Conservation (phyloP, 1,140 invertebrate species). For the Drosophila grimshawi region DNA sequence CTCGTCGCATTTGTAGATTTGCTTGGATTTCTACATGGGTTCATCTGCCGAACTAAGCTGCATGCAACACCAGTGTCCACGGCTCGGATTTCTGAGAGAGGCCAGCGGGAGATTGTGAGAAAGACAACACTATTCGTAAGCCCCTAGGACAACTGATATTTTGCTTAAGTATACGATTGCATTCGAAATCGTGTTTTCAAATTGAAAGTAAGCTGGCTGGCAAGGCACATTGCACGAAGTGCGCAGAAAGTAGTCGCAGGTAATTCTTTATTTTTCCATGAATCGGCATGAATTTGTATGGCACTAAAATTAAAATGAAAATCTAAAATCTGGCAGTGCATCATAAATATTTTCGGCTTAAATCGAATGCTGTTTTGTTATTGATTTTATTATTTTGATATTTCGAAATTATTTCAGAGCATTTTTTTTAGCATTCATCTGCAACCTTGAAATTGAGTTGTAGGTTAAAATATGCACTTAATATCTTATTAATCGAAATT, state of each 20-base stretch:
- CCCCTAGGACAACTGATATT: conserved; percentile 56
- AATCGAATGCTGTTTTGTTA: too few species aligned
- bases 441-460: too few species aligned
- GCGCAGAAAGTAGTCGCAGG: not conserved
- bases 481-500: too few species aligned
- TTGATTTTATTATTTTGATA: too few species aligned
- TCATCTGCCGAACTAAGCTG: conserved; percentile 28
- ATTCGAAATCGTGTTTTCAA: conserved; percentile 39
- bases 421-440: too few species aligned
- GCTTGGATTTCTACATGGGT: not conserved
- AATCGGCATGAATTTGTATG: too few species aligned
- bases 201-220: conserved; percentile 43
- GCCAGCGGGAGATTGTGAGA: not conserved
- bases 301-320: too few species aligned
- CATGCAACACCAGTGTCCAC: conserved; percentile 18
- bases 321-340: too few species aligned
- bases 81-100: conserved; percentile 48
- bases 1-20: not conserved
- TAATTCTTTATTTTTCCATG: not conserved
- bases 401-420: too few species aligned
- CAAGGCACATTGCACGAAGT: conserved; percentile 16
- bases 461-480: too few species aligned
- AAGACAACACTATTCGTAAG: conserved; percentile 31
- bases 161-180: conserved; percentile 53
- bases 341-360: too few species aligned